Evolutionary conservation across 2,888 invertebrate species (phyloP).

Genomic region (Philonicus albiceps): DNA sequence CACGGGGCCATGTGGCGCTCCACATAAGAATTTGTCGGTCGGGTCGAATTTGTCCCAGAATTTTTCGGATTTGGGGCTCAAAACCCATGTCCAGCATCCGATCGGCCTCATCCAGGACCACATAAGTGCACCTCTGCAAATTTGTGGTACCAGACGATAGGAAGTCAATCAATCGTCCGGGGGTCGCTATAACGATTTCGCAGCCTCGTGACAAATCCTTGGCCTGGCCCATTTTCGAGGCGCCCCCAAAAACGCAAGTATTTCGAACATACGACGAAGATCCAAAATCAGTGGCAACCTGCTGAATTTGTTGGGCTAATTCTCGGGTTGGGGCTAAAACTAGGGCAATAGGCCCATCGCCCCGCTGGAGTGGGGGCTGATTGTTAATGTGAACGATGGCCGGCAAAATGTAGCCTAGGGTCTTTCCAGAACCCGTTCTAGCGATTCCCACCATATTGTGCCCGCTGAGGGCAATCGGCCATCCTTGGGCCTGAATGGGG

Average conservation of each 20-base stretch:
- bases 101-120: constrained; percentile 92
- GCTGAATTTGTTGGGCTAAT: constrained; percentile 83
- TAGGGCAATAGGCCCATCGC: constrained; percentile 85
- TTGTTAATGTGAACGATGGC: constrained; percentile 89
- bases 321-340: constrained; percentile 83
- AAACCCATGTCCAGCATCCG: constrained; percentile 99
- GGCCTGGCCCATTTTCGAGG: constrained; percentile 81
- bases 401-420: constrained; percentile 81
- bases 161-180: constrained; percentile 90
- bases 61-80: constrained; percentile 95
- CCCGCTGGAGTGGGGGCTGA: constrained; percentile 76
- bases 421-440: constrained; percentile 84
- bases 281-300: constrained; percentile 85
- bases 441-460: constrained; percentile 87
- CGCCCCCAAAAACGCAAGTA: constrained; percentile 90
- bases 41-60: constrained; percentile 91
- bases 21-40: constrained; percentile 98
- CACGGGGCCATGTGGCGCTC: constrained; percentile 99
- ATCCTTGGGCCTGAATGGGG: constrained; percentile 85
- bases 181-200: constrained; percentile 90
- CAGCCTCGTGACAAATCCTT: constrained; percentile 81
- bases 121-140: constrained; percentile 81
- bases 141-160: constrained; percentile 81
- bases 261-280: constrained; percentile 79
- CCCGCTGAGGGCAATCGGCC: constrained; percentile 88